These are phyloP conservation scores for Cryptophagus acutangulus DNA, from an alignment of 2,888 invertebrate genomes.

Conservation along the genomic window DNA sequence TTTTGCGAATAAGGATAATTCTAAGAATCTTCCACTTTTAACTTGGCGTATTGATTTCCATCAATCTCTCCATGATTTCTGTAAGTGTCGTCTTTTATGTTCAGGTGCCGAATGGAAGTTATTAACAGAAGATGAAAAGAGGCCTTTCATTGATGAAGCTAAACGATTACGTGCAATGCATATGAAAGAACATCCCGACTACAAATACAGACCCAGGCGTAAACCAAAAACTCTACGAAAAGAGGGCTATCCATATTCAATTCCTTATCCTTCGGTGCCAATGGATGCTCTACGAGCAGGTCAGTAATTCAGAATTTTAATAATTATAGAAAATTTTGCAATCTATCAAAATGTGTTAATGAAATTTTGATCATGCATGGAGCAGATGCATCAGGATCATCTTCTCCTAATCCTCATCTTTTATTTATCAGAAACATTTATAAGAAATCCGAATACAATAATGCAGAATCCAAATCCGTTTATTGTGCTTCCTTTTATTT, in stretches of 20 bases:
- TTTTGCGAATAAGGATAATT: too few species aligned
- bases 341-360: neutral
- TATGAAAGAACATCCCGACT: conserved; percentile 94
- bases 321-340: neutral
- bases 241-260: conserved; percentile 88
- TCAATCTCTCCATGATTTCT: too few species aligned
- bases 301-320: conserved; percentile 47
- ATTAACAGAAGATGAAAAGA: conserved; percentile 87
- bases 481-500: conserved; percentile 26
- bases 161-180: conserved; percentile 89
- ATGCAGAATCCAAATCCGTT: conserved; percentile 30
- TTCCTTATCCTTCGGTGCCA: conserved; percentile 86
- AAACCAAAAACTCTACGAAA: conserved; percentile 85
- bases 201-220: conserved; percentile 86
- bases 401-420: neutral
- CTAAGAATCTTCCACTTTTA: too few species aligned
- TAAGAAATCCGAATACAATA: conserved; percentile 20
- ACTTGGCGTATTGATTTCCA: too few species aligned
- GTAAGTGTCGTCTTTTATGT: too few species aligned
- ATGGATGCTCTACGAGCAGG: conserved; percentile 85
- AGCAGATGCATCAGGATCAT: neutral
- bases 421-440: conserved; percentile 4
- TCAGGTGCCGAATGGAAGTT: conserved; percentile 94
- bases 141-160: conserved; percentile 97
- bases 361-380: neutral